Evolutionary conservation across 2,888 invertebrate genomes (phyloP).

Genomic region (Digitonthophagus gazella): DNA sequence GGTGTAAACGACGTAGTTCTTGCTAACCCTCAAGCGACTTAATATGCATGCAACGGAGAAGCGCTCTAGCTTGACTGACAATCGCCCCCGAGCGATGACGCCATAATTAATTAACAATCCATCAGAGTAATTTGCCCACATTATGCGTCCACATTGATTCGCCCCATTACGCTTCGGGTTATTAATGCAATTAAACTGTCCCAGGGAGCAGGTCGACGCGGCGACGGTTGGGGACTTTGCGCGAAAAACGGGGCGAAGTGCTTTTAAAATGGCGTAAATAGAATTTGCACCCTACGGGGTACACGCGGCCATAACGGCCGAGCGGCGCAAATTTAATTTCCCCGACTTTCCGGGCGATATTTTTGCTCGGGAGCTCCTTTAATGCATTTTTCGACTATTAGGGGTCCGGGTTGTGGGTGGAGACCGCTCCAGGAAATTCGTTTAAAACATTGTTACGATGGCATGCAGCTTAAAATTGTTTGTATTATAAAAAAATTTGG

Average conservation of each 20-base stretch:
- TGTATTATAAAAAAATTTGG: too few species aligned
- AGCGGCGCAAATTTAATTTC: background rate
- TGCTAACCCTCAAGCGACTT: background rate
- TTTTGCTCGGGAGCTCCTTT: background rate
- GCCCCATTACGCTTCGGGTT: background rate
- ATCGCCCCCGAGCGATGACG: background rate
- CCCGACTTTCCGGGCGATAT: background rate
- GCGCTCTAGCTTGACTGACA: background rate
- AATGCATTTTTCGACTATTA: background rate
- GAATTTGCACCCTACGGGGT: background rate
- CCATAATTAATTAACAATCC: background rate
- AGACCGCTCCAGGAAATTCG: background rate
- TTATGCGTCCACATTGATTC: background rate
- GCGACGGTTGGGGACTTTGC: too few species aligned
- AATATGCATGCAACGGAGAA: background rate
- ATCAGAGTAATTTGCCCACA: background rate
- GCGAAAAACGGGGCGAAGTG: background rate
- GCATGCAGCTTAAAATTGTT: background rate
- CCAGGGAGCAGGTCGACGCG: too few species aligned
- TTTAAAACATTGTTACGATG: background rate
- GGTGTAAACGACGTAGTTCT: too few species aligned
- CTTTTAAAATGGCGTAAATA: background rate
- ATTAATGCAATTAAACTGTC: background rate
- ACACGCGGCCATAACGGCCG: background rate
- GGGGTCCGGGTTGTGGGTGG: background rate